phyloP scores from a whole-genome alignment of 2,888 invertebrate genomes.

The Hylaea fasciaria region DNA sequence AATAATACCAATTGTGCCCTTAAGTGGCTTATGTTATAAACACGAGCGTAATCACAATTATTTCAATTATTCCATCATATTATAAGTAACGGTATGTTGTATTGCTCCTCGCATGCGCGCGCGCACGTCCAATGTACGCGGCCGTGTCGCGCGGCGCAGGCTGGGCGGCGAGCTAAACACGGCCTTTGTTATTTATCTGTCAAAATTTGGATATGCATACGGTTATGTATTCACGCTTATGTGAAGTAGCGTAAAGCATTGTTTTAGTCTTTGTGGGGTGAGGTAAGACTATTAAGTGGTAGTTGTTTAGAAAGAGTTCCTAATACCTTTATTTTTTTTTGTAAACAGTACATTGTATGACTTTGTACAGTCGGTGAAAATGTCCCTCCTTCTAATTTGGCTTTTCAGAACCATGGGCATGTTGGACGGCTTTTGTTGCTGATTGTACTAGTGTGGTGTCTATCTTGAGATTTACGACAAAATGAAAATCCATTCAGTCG shows the following conservation, averaged over 20 bases:
- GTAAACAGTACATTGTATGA: too few species aligned
- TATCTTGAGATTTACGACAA: too few species aligned
- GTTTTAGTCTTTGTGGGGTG: not conserved
- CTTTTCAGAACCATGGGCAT: too few species aligned
- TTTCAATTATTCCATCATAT: slow-evolving; percentile 40
- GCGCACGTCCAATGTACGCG: not conserved
- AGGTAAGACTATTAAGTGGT: too few species aligned
- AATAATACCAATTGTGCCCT: not conserved
- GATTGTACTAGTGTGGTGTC: too few species aligned
- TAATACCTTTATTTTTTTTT: too few species aligned
- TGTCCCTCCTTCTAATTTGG: too few species aligned
- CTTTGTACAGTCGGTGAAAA: too few species aligned
- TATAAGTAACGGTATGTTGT: slow-evolving; percentile 21
- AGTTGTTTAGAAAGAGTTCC: too few species aligned
- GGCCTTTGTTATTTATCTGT: slow-evolving; percentile 1
- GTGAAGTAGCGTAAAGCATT: not conserved
- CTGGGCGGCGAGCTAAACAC: not conserved
- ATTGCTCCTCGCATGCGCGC: slow-evolving; percentile 10
- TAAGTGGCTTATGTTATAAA: slow-evolving; percentile 15
- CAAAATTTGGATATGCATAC: not conserved
- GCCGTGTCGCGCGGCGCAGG: not conserved
- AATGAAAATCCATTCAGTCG: too few species aligned
- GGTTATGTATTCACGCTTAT: not conserved
- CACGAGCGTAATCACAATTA: slow-evolving; percentile 27
- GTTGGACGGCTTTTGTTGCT: too few species aligned